Evolutionary conservation across 2,888 invertebrate species (phyloP), one percentile per base, ranked within the genome.

Genomic region (Tinea pellionella): DNA sequence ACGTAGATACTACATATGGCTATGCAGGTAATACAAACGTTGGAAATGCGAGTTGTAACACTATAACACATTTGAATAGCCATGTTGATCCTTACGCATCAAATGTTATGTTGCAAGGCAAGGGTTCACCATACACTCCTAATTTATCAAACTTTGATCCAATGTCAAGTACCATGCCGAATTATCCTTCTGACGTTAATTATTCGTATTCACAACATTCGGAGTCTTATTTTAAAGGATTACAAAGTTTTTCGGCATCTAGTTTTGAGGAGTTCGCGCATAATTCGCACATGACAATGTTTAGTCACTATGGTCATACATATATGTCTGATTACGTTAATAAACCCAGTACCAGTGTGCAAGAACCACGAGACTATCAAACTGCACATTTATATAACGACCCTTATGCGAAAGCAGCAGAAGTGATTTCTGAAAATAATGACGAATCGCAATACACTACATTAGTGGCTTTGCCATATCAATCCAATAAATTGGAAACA

Each of bases 401-500:
- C 47, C 76, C 78, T 67, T 88, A 85, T 65, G 87, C 85, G 72
- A 80, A 73, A 66, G 70, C 71, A 62, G 64, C 74, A 59, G 84
- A 79, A 65, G 71, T 73, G 64, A 85, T 78, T 68, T 69, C 73
- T 64, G 91, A 91, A 67, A 86, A 76, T 8, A 69, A 70, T 64
- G 84, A n/a, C n/a, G n/a, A 88, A 59, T 88, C 91, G 67, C 76
- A 81, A 65, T 93, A 93, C 75, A 91, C 92, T 43, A 92, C 90
- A 71, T 79, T 93, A 69, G 91, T 90, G 79, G 89, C 92, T 61
- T 89, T 92, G 65, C 80, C 87, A 79, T 89, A 90, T 78, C 88
- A 89, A 72, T 75, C 74, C 78, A 92, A 89, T 80, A 92, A 94
- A 79, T 84, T 93, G 67, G 93, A 94, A 67, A 75, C 82, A 30